phyloP scores from a whole-genome alignment of 2,797 vertebrate genomes.

The Chaenodraco wilsoni region DNA sequence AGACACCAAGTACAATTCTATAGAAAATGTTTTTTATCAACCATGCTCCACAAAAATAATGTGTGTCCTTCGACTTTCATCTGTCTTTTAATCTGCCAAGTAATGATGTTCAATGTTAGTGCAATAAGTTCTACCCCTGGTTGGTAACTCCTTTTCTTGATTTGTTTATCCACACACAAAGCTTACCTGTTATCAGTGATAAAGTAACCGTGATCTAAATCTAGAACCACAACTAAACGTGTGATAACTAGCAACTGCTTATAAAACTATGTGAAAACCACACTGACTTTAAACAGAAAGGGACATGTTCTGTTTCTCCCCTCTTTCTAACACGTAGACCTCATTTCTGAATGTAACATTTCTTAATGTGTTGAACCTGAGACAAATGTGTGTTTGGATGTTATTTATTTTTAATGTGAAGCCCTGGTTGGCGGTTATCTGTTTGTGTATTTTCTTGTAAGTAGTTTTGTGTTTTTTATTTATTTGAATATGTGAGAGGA shows the following conservation, averaged over 20 bases:
- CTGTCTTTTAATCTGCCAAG: slow-evolving; percentile 29
- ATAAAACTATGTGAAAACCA: slow-evolving; percentile 19
- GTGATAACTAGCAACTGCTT: slow-evolving; percentile 15
- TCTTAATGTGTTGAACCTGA: slow-evolving; percentile 59
- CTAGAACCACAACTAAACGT: slow-evolving; percentile 30
- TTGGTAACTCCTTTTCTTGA: slow-evolving; percentile 14
- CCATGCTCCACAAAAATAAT: neutral
- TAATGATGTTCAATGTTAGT: slow-evolving; percentile 48
- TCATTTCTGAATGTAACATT: slow-evolving; percentile 73
- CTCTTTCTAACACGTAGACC: slow-evolving; percentile 60
- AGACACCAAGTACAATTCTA: neutral
- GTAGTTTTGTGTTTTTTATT: slow-evolving; percentile 65
- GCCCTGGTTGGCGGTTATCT: slow-evolving; percentile 81
- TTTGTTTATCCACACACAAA: slow-evolving; percentile 16
- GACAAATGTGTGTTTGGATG: slow-evolving; percentile 59
- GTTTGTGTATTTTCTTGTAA: slow-evolving; percentile 57
- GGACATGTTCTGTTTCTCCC: slow-evolving; percentile 46
- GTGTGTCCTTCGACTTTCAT: slow-evolving; percentile 1
- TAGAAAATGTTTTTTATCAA: neutral
- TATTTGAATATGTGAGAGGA: slow-evolving; percentile 63
- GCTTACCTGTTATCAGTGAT: neutral
- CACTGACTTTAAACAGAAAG: slow-evolving; percentile 34
- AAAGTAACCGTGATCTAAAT: slow-evolving; percentile 12
- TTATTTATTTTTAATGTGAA: slow-evolving; percentile 84
- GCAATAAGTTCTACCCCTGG: slow-evolving; percentile 55